Conservation (phyloP, 2,113 vertebrate species). For the Illadopsis cleaveri region DNA sequence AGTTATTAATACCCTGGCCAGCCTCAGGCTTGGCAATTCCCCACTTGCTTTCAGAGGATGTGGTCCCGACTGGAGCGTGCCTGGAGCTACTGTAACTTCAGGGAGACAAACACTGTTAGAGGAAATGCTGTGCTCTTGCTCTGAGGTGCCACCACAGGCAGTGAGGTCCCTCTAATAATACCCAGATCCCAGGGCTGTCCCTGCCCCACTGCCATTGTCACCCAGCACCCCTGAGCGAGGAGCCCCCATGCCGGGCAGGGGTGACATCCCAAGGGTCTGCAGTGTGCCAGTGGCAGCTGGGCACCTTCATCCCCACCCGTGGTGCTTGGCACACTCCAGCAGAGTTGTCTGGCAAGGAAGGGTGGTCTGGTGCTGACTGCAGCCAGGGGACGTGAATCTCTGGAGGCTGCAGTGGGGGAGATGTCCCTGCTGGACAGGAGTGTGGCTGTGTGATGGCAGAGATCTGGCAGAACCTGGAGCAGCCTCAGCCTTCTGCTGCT, state of each 20-base stretch:
- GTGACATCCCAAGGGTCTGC: not conserved
- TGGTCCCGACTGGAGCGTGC: accelerated
- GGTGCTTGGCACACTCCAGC: not conserved
- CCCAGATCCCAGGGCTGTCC: not conserved
- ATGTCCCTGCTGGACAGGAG: not conserved
- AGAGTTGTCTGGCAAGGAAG: not conserved
- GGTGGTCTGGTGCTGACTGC: not conserved
- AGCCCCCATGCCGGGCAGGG: not conserved
- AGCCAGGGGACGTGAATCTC: not conserved
- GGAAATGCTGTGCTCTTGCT: not conserved
- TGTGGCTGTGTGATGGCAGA: accelerated
- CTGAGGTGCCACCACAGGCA: not conserved
- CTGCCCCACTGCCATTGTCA: accelerated
- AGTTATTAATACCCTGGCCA: not conserved
- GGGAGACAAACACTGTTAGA: not conserved
- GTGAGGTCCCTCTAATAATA: not conserved
- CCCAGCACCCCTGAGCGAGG: accelerated
- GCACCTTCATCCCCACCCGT: accelerated
- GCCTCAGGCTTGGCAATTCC: not conserved
- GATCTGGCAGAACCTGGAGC: accelerated
- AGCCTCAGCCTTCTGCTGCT: not conserved
- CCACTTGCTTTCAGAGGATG: not conserved
- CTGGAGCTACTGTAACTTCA: not conserved
- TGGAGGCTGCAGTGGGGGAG: accelerated
- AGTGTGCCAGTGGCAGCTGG: not conserved